These are phyloP conservation scores for Phylloscopus whistleri DNA, from an alignment of 2,113 vertebrate genomes.

Conservation along the genomic window DNA sequence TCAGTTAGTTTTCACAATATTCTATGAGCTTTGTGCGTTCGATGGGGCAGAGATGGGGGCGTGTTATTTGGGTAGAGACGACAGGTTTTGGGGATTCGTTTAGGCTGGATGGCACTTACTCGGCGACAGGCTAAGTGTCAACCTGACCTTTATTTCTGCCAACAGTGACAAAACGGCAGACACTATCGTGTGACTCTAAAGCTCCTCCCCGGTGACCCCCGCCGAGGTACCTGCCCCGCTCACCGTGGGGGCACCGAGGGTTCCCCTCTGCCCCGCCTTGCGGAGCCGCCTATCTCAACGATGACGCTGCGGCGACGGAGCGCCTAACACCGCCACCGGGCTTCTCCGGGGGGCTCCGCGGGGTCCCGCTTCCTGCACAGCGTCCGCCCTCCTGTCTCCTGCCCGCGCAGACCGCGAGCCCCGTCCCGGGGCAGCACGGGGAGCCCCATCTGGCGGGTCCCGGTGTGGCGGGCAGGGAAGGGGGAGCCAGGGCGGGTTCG, in stretches of 20 bases:
- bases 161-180: fast-evolving
- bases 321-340: not conserved
- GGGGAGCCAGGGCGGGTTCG: too few species aligned
- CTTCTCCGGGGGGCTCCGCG: not conserved
- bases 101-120: too few species aligned
- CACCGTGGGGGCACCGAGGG: too few species aligned
- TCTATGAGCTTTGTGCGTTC: fast-evolving
- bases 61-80: fast-evolving
- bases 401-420: not conserved
- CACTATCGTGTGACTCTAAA: fast-evolving
- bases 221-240: not conserved
- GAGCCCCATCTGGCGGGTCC: too few species aligned
- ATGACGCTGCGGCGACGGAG: not conserved
- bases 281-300: fast-evolving
- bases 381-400: too few species aligned
- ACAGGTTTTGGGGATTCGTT: too few species aligned
- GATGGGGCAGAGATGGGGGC: not conserved
- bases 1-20: fast-evolving
- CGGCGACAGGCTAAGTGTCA: too few species aligned
- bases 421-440: not conserved
- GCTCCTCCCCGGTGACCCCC: fast-evolving
- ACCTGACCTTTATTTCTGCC: too few species aligned
- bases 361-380: too few species aligned
- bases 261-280: too few species aligned
- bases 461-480: too few species aligned